Base-by-base conservation (phyloP, 1,140 invertebrate species). In the Aphis gossypii region DNA sequence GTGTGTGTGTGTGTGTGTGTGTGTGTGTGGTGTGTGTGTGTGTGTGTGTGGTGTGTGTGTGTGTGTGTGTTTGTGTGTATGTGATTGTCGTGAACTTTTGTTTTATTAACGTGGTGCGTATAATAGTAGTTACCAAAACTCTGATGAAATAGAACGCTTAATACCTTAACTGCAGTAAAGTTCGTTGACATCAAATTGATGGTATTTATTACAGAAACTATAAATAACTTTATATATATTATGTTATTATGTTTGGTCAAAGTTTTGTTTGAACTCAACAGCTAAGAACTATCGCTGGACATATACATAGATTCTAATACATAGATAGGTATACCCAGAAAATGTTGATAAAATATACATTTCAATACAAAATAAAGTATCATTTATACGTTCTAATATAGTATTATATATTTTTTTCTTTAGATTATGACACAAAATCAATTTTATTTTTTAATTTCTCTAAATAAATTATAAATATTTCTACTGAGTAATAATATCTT, bases 141-240 rank as follows among this genome's bases (percentile, higher is more conserved):
- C 38, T 83, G 38, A 83, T 83, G 38, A 41, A 83, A 83, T 83
- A 83, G 38, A 38, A 83, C 82, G 82, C 20, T 38, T 83, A 83
- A 83, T 83, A 41, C 82, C 38, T 30, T 68, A 68, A 83, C 82
- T 18, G 21, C 23, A 23, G 38, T 35, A 83, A 83, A 83, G 35
- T 83, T 83, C 82, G 82, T 83, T 83, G 82, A 83, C 82, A 83
- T 83, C 38, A 83, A 83, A 83, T 83, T 83, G 82, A 83, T 83
- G 82, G 38, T 83, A 83, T 68, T 68, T 68, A 68, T 68, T 68
- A 68, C 30, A 68, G 60, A 68, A 68, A 68, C 60, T 68, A 68
- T 60, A 30, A 11, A 56, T 8, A 2, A 76, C 2, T 76, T 18
- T 76, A 68, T 76, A 76, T 76, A 76, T 76, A 76, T 82, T 18